Conservation (phyloP, 2,888 invertebrate genomes). For the Nipponacmea schrenckii region DNA sequence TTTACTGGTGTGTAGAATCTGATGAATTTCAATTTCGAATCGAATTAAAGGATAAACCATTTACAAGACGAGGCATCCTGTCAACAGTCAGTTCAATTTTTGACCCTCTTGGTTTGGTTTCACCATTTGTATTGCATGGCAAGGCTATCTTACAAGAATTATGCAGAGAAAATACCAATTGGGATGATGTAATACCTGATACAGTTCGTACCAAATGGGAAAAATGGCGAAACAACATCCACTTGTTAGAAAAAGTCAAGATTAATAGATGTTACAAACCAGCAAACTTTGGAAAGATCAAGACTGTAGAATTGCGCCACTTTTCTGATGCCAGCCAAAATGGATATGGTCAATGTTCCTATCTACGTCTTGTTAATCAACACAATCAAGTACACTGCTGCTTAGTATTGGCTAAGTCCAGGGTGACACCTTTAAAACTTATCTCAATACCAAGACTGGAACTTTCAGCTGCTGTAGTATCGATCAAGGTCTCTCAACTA, state of each 20-base stretch:
- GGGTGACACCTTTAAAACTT: not conserved
- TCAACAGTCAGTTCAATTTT: not conserved
- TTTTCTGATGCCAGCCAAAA: slow-evolving; percentile 11
- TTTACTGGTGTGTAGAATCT: slow-evolving; percentile 23
- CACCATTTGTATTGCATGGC: slow-evolving; percentile 10
- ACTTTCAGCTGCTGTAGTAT: not conserved
- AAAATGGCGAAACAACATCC: slow-evolving; percentile 9
- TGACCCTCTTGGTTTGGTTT: slow-evolving; percentile 19
- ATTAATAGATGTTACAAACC: not conserved
- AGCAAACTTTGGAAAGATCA: not conserved
- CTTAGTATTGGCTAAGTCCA: not conserved
- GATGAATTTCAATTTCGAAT: slow-evolving; percentile 25
- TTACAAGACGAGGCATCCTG: too few relatives aligned
- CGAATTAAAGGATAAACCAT: too few relatives aligned
- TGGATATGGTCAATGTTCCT: too few relatives aligned
- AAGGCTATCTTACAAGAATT: slow-evolving; percentile 9
- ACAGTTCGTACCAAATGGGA: not conserved
- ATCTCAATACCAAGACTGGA: not conserved
- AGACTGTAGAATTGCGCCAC: slow-evolving; percentile 9
- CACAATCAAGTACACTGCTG: not conserved
- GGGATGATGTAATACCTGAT: slow-evolving; percentile 5
- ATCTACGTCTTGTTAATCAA: not conserved
- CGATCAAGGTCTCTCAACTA: not conserved
- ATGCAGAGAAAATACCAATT: not conserved
- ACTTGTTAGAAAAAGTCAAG: not conserved